These are phyloP conservation scores for Ptilonorhynchus violaceus DNA, from an alignment of 2,113 vertebrate species.

Conservation along the genomic window DNA sequence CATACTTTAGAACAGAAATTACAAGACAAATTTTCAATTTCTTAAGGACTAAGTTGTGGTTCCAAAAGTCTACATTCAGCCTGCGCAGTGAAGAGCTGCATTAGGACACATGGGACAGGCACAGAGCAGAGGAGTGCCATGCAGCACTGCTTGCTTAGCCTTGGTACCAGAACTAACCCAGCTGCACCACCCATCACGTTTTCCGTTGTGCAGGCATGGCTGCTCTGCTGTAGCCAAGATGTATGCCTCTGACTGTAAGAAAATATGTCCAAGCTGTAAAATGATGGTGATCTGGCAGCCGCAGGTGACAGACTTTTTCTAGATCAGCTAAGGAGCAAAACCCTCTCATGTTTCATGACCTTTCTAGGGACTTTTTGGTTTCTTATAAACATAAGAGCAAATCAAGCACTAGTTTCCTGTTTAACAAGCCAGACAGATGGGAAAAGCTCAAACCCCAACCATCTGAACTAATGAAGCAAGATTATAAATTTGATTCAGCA, in stretches of 20 bases:
- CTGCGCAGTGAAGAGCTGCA: fast-evolving
- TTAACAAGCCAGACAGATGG: neutral
- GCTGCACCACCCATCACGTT: fast-evolving
- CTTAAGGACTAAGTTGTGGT: neutral
- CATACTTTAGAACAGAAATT: neutral
- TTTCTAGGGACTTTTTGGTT: neutral
- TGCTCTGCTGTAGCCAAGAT: fast-evolving
- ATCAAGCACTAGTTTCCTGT: neutral
- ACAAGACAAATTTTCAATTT: neutral
- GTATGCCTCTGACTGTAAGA: neutral
- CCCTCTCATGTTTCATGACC: neutral
- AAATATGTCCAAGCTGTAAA: neutral
- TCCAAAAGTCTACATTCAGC: neutral
- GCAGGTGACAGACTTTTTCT: neutral
- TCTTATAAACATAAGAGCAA: neutral
- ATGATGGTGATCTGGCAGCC: neutral
- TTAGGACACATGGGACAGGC: fast-evolving
- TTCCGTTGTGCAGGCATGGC: fast-evolving
- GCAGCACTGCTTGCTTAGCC: fast-evolving
- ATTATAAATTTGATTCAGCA: neutral
- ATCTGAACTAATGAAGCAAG: neutral
- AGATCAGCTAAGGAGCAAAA: neutral
- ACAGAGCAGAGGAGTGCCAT: fast-evolving
- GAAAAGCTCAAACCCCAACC: neutral
- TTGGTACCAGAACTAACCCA: neutral